Evolutionary conservation across 2,888 invertebrate genomes (phyloP), one percentile per base, ranked within the genome.

Genomic region (Ryuthela nishihirai): DNA sequence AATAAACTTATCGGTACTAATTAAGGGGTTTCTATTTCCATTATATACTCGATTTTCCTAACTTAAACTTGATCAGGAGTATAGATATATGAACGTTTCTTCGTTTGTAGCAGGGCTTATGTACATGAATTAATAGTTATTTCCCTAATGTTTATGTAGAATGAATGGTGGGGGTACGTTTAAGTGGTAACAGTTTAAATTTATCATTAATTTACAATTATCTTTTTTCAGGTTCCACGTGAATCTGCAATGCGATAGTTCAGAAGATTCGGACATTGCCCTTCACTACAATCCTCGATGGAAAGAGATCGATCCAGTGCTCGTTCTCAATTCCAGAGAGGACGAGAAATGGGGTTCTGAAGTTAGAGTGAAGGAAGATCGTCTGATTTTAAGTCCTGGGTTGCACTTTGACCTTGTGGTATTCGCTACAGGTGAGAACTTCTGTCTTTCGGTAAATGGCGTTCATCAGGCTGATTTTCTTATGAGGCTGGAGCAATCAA

Each of bases 201-300:
- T n/a, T n/a, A n/a, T n/a, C n/a, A n/a, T n/a, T n/a, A 12, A 15
- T 47, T 38, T 23, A 12, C 2, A n/a, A n/a, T 20, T 10, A 10
- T n/a, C 4, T 4, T 38, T 10, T 24, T 39, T 15, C 34, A 62
- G 62, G 4, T 48, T 62, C 7, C 39, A 50, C 4, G 25, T 62
- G 12, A 62, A 56, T 21, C 36, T 62, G 6, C 62, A 56, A 7
- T 56, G 56, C 21, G 62, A 52, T 10, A 52, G 45, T 3, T 9
- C 23, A 3, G 44, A 44, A 6, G 48, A 62, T 20, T 29, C 48
- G 2, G 62, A 45, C 9, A 48, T 62, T 15, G 48, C 50, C 6
- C 25, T 54, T 6, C 55, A 62, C 17, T 53, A 53, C 48, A 62
- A 62, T 26, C 55, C 62, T 3, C 35, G 62, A 4, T 62, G 53